Evolutionary conservation across 2,113 vertebrate genomes (phyloP).

Genomic region (Thomomys bottae): DNA sequence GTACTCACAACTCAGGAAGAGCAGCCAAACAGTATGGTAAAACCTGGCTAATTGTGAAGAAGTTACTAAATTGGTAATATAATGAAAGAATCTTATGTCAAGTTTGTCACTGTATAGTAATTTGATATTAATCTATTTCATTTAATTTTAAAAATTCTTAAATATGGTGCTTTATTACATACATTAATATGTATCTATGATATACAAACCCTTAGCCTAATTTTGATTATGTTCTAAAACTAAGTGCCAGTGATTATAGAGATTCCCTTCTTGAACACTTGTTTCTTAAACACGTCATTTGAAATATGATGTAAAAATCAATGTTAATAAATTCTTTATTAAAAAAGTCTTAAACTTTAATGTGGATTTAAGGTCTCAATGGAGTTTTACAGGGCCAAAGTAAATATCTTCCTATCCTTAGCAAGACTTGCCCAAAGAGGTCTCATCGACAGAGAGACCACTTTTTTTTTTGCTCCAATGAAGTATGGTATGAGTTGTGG

Average conservation of each 20-base stretch:
- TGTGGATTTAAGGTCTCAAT: neutral
- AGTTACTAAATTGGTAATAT: neutral
- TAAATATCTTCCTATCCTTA: neutral
- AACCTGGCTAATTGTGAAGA: neutral
- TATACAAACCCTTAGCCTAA: no score
- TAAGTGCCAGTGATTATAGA: no score
- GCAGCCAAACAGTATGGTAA: neutral
- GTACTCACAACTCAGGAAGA: neutral
- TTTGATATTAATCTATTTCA: slow-evolving; percentile 6
- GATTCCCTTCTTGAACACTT: no score
- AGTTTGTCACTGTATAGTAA: neutral
- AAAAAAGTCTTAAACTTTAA: neutral
- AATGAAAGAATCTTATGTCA: neutral
- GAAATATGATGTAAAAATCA: no score
- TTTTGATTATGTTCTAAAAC: no score
- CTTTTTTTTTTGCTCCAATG: neutral
- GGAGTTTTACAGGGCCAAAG: neutral
- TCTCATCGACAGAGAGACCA: neutral
- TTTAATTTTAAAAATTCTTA: neutral
- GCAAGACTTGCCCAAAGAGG: neutral
- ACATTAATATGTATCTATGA: no score
- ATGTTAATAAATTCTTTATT: no score
- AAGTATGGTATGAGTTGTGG: no score
- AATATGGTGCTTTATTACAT: no score
- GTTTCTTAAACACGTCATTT: no score